These are phyloP conservation scores for Condylostylus longicornis DNA, from an alignment of 1,140 invertebrate genomes.

Conservation along the genomic window DNA sequence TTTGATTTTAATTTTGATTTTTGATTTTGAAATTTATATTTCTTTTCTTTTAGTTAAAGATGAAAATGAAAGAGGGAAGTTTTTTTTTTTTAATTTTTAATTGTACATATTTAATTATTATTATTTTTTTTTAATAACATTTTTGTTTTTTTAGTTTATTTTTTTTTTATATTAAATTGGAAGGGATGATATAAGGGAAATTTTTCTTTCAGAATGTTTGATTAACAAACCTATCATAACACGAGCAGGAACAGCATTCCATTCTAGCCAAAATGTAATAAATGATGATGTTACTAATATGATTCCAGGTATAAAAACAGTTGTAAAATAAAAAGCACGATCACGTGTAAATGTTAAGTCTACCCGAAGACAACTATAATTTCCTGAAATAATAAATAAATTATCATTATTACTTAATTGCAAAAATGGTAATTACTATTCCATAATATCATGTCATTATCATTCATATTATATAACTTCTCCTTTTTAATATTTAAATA, in stretches of 20 bases:
- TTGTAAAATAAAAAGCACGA: constrained; percentile 90
- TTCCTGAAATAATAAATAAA: constrained; percentile 48
- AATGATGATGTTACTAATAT: constrained; percentile 89
- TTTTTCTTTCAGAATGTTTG: not conserved
- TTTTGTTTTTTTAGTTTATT: constrained; percentile 4
- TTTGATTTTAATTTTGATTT: no score
- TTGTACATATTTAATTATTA: constrained; percentile 1
- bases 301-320: constrained; percentile 89
- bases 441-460: no score
- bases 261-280: constrained; percentile 79
- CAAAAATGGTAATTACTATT: no score
- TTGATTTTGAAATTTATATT: not conserved
- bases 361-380: constrained; percentile 87
- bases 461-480: no score
- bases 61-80: not conserved
- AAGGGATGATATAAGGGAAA: not conserved
- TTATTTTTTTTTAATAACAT: constrained; percentile 5
- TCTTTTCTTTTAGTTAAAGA: not conserved
- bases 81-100: constrained; percentile 7
- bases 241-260: constrained; percentile 87
- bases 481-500: no score
- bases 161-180: not conserved
- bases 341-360: constrained; percentile 83
- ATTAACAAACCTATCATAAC: constrained; percentile 71
- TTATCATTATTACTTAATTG: no score